Evolutionary conservation across 2,888 invertebrate species (phyloP).

Genomic region (Andrena bicolor): DNA sequence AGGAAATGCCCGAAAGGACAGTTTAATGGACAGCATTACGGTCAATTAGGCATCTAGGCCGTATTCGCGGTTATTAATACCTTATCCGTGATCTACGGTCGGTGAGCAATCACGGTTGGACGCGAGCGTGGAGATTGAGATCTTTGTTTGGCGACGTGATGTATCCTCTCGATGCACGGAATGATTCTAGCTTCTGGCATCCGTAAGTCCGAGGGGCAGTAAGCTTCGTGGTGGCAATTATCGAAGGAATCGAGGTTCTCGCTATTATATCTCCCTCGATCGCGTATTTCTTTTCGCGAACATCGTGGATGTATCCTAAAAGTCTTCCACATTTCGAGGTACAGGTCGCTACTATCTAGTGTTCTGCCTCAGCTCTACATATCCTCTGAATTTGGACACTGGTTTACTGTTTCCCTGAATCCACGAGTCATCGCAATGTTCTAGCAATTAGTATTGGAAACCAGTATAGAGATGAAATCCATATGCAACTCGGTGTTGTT

Average conservation of each 20-base stretch:
- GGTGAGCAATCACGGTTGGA: slow-evolving; percentile 54
- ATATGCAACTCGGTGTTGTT: slow-evolving; percentile 1
- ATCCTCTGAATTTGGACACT: no score
- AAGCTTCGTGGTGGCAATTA: slow-evolving; percentile 44
- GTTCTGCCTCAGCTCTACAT: no score
- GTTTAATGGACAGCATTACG: slow-evolving; percentile 54
- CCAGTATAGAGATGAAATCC: no score
- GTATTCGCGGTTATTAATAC: slow-evolving; percentile 68
- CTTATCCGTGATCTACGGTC: slow-evolving; percentile 59
- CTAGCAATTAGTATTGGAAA: no score
- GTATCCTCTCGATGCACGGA: slow-evolving; percentile 48
- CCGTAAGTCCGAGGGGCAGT: slow-evolving; percentile 16
- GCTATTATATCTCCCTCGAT: background rate
- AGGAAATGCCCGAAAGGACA: slow-evolving; percentile 57
- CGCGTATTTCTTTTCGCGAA: background rate
- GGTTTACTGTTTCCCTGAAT: no score
- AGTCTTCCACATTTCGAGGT: background rate
- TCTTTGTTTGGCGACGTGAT: slow-evolving; percentile 53
- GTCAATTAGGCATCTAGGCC: slow-evolving; percentile 62
- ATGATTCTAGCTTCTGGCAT: slow-evolving; percentile 52
- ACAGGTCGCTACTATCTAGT: no score
- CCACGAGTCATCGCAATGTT: no score
- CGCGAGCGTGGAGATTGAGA: slow-evolving; percentile 58
- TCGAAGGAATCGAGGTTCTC: slow-evolving; percentile 30
- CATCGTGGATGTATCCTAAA: background rate